Percentiles rank a stretch among this genome's conserved stretches.
phyloP scores from a whole-genome alignment of 37 sponge, comb jelly and placozoan species.

The Chondrilla cf. caribensis region DNA sequence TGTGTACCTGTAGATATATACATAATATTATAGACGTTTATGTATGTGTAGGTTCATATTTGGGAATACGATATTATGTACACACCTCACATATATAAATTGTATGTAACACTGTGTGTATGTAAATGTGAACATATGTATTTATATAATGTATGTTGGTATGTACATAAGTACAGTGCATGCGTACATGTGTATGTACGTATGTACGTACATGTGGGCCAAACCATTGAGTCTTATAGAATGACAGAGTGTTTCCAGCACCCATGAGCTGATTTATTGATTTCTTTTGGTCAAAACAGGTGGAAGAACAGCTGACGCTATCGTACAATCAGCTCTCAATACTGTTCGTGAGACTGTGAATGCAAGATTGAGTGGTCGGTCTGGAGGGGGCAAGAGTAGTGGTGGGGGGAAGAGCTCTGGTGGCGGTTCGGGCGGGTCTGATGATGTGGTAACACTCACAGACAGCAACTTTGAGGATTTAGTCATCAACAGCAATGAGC shows the following conservation, averaged over 20 bases:
- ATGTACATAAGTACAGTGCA: too few species aligned
- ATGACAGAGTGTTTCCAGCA: too few species aligned
- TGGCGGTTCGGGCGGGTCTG: constrained; percentile 26
- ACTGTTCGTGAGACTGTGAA: constrained; percentile 34
- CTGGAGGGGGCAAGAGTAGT: constrained; percentile 15
- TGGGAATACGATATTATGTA: too few species aligned
- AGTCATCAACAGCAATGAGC: constrained; percentile 80
- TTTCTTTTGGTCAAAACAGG: constrained; percentile 28
- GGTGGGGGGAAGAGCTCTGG: constrained; percentile 39
- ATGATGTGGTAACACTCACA: constrained; percentile 89
- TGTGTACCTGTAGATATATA: constrained; percentile 5
- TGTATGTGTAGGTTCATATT: too few species aligned
- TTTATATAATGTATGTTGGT: too few species aligned
- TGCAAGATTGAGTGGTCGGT: constrained; percentile 31
- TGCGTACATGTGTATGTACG: too few species aligned
- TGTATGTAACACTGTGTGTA: too few species aligned
- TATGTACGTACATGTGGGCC: too few species aligned
- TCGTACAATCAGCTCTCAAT: constrained; percentile 47
- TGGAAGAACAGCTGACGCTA: constrained; percentile 65
- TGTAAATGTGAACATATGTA: too few species aligned
- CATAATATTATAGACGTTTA: neutral
- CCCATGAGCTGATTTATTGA: neutral
- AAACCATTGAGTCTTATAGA: too few species aligned
- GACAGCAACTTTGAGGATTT: constrained; percentile 84
- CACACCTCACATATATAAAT: too few species aligned